These are phyloP conservation scores for Artemia franciscana DNA, from an alignment of 1,140 invertebrate species.

Conservation along the genomic window DNA sequence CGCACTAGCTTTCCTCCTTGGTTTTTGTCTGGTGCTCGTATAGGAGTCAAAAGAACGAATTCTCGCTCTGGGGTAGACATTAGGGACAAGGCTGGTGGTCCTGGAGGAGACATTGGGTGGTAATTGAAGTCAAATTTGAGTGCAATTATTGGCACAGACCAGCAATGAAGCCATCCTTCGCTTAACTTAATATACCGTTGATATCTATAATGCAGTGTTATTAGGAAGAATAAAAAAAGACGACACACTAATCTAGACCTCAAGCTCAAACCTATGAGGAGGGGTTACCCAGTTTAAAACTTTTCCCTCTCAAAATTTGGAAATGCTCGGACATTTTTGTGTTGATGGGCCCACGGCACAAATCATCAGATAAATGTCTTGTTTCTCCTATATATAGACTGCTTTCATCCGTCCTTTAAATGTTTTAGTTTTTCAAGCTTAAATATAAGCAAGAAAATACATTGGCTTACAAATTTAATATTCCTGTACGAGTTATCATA, in stretches of 20 bases:
- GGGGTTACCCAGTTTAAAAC: slow-evolving; percentile 2
- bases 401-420: too few species aligned
- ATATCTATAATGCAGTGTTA: slow-evolving; percentile 8
- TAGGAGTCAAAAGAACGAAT: slow-evolving; percentile 67
- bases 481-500: too few species aligned
- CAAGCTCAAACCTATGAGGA: too few species aligned
- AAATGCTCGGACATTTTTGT: too few species aligned
- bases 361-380: too few species aligned
- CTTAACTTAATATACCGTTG: slow-evolving; percentile 16
- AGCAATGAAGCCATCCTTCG: slow-evolving; percentile 80
- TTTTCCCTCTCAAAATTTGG: too few species aligned
- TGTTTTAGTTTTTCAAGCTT: too few species aligned
- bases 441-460: too few species aligned
- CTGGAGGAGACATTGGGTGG: slow-evolving; percentile 64
- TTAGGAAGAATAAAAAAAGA: slow-evolving; percentile 12
- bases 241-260: slow-evolving; percentile 13
- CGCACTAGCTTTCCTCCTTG: background rate
- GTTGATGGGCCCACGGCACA: too few species aligned
- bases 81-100: slow-evolving; percentile 61
- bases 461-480: too few species aligned
- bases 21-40: slow-evolving; percentile 45
- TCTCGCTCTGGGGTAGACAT: slow-evolving; percentile 83
- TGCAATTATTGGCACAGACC: slow-evolving; percentile 78
- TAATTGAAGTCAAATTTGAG: slow-evolving; percentile 73
- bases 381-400: too few species aligned